A percentile compares a stretch with the other conserved stretches of the same genome.
phyloP scores from a whole-genome alignment of 2,113 vertebrate genomes.

The Macaca mulatta region DNA sequence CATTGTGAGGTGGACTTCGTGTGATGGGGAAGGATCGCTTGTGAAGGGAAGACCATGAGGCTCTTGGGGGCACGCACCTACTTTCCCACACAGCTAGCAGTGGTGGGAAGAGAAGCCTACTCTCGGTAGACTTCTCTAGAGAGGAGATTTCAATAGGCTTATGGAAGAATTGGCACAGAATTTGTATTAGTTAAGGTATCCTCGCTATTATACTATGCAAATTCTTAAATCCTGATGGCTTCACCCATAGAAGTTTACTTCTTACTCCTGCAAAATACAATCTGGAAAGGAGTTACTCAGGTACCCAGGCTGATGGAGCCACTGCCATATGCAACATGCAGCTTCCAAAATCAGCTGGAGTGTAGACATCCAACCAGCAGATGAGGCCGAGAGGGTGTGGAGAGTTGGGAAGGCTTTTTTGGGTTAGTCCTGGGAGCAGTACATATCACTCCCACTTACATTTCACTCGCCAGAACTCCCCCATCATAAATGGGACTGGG shows the following conservation, averaged over 20 bases:
- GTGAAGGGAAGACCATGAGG: background rate
- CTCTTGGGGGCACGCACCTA: background rate
- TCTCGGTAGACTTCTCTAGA: background rate
- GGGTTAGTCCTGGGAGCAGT: background rate
- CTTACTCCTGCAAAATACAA: background rate
- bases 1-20: accelerated
- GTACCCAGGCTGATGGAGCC: background rate
- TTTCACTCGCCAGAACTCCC: background rate
- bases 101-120: background rate
- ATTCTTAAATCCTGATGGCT: background rate
- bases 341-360: background rate
- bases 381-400: background rate
- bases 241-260: background rate
- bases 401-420: background rate
- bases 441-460: background rate
- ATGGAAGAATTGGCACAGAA: background rate
- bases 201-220: background rate
- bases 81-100: background rate
- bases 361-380: background rate
- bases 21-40: background rate
- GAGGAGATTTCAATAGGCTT: background rate
- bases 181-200: background rate
- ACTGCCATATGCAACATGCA: background rate
- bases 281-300: background rate
- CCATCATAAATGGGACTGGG: background rate